Evolutionary conservation across 2,797 vertebrate genomes (phyloP), one percentile per base, ranked within the genome.

Genomic region (Sylvia borin): DNA sequence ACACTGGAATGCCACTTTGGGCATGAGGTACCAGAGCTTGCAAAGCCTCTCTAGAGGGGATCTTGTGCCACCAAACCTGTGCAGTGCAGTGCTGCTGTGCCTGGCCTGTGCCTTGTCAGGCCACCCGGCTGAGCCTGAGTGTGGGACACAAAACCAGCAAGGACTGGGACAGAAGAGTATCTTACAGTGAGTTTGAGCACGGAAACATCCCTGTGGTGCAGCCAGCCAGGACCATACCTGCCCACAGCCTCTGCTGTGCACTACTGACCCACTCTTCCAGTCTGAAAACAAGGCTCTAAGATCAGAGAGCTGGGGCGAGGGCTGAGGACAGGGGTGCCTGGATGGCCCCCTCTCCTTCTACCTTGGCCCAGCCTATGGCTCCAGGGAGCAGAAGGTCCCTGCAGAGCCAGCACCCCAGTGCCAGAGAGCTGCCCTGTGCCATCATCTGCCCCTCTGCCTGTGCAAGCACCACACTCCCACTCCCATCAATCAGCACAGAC

Each of bases 401-500:
- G 42, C 16, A 48, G 48, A 48, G 54, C 71, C 14, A 4, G 83
- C 40, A 90, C 27, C 60, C n/a, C 75, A 4, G 64, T 2, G 12
- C 77, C 7, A 16, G 43, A 5, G 65, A 91, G 72, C 67, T 76
- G 43, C 70, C 76, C 18, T 9, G 3, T 5, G 9, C 65, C 8
- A 1, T 9, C 25, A 0, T 16, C 72, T 80, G 82, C 68, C 90
- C 79, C 20, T 4, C 65, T 77, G 67, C 86, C 92, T 93, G 77
- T 12, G 7, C 70, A 58, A 85, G 77, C 78, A 88, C 79, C 88
- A 7, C 88, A 6, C 45, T 86, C 91, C 90, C 94, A 55, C 77
- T 61, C 93, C 94, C 94, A 79, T 76, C 96, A 92, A 95, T 92
- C 96, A 97, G 96, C 95, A 96, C 85, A 96, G 85, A 94, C 88